Evolutionary conservation across 2,888 invertebrate genomes (phyloP).

Genomic region (Choreutis nemorana): DNA sequence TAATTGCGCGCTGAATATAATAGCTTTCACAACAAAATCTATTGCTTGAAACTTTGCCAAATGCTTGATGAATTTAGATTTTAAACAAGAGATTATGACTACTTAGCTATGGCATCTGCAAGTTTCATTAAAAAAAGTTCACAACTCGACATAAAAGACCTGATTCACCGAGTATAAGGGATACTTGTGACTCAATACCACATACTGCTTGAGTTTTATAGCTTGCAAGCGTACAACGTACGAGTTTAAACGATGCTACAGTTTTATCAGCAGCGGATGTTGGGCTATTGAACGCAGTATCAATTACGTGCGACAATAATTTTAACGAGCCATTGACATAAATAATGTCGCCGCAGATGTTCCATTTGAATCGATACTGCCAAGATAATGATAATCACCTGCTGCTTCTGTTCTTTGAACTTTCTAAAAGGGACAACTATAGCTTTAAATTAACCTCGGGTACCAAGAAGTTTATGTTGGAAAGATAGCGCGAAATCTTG

Average conservation of each 20-base stretch:
- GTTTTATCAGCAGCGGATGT: constrained; percentile 49
- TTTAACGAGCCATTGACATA: too few relatives aligned
- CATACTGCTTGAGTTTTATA: constrained; percentile 40
- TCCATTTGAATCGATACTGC: too few relatives aligned
- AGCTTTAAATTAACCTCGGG: too few relatives aligned
- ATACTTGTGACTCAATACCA: constrained; percentile 29
- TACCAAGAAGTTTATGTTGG: constrained; percentile 2
- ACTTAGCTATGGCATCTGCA: constrained; percentile 32
- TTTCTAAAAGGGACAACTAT: too few relatives aligned
- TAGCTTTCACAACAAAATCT: neutral
- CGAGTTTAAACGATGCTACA: too few relatives aligned
- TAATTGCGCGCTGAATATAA: constrained; percentile 5
- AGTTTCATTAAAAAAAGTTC: constrained; percentile 38
- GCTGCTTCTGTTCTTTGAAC: too few relatives aligned
- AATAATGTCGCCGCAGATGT: too few relatives aligned
- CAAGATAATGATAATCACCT: too few relatives aligned
- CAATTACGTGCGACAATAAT: constrained; percentile 19
- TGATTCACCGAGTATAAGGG: constrained; percentile 44
- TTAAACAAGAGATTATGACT: constrained; percentile 34
- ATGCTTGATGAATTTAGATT: constrained; percentile 39
- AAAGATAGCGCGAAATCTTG: constrained; percentile 18
- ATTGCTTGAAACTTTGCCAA: constrained; percentile 46
- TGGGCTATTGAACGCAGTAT: constrained; percentile 26
- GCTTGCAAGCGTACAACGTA: constrained; percentile 19
- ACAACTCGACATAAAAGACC: constrained; percentile 34